A percentile compares a stretch with the other conserved stretches of the same genome.
These are phyloP conservation scores for Callinectes sapidus DNA, from an alignment of 2,888 invertebrate genomes.

Conservation along the genomic window DNA sequence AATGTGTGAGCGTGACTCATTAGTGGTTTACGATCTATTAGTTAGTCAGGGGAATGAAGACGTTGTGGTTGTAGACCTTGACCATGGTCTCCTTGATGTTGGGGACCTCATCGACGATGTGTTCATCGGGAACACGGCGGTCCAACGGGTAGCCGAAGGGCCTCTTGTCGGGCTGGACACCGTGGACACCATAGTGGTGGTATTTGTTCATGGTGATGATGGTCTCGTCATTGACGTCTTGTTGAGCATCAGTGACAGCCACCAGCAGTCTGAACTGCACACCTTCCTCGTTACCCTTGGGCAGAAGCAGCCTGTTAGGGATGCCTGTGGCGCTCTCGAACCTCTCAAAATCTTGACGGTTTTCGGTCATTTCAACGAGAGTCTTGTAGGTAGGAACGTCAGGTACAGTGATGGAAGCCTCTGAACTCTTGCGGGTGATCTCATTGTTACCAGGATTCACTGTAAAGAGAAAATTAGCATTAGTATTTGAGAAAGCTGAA, in stretches of 20 bases:
- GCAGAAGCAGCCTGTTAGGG: conserved; percentile 72
- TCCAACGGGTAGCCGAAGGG: conserved; percentile 91
- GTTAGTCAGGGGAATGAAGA: background rate
- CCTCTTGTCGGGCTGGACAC: conserved; percentile 81
- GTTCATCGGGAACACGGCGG: conserved; percentile 75
- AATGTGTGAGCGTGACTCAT: no score
- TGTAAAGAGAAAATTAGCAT: background rate
- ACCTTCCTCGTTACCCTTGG: conserved; percentile 72
- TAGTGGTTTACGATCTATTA: no score
- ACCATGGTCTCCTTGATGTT: conserved; percentile 71
- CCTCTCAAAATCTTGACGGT: background rate
- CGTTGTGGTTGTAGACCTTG: conserved; percentile 47
- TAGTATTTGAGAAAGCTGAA: background rate
- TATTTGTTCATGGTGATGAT: conserved; percentile 74
- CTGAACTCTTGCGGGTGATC: conserved; percentile 82
- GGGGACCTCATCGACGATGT: conserved; percentile 61
- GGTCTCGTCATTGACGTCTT: conserved; percentile 44
- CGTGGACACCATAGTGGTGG: conserved; percentile 79
- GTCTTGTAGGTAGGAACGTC: conserved; percentile 76
- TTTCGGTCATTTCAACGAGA: conserved; percentile 44
- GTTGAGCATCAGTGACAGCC: conserved; percentile 71
- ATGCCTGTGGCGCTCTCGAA: conserved; percentile 61
- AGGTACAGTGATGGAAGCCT: conserved; percentile 81
- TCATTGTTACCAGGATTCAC: conserved; percentile 82
- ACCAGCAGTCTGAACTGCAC: conserved; percentile 72